Evolutionary conservation across 2,113 vertebrate genomes (phyloP).

Genomic region (Ophiodon elongatus): DNA sequence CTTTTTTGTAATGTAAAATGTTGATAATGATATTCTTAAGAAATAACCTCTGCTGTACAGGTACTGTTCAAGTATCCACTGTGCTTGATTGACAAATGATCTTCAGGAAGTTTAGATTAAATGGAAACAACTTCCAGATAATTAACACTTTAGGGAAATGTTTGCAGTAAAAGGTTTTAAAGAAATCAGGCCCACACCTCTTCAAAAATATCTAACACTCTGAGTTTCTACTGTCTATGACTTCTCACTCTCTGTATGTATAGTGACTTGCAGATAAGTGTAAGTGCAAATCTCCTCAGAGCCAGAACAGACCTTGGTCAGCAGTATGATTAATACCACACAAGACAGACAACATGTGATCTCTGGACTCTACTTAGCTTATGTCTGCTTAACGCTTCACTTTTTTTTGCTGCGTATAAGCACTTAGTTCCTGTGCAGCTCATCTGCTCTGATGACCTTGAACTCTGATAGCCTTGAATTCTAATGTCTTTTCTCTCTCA

Average conservation of each 20-base stretch:
- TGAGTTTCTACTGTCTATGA: background rate
- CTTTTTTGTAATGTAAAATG: background rate
- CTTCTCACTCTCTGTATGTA: background rate
- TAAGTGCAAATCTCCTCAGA: slow-evolving; percentile 20
- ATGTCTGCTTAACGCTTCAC: slow-evolving; percentile 69
- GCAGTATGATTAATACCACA: slow-evolving; percentile 74
- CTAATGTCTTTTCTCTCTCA: background rate
- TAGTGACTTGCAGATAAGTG: slow-evolving; percentile 46
- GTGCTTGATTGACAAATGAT: background rate
- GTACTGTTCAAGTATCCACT: too few species aligned
- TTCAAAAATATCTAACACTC: background rate
- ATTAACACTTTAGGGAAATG: background rate
- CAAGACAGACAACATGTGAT: slow-evolving; percentile 74
- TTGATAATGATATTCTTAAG: background rate
- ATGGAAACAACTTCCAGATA: background rate
- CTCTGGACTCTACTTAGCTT: slow-evolving; percentile 66
- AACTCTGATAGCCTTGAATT: slow-evolving; percentile 37
- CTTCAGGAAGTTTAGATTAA: background rate
- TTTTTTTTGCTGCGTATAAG: slow-evolving; percentile 71
- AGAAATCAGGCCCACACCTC: background rate
- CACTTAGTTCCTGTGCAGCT: slow-evolving; percentile 56
- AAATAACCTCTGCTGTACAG: background rate
- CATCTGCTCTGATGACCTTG: slow-evolving; percentile 44
- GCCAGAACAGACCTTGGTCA: slow-evolving; percentile 59
- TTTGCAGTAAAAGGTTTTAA: background rate